Percentiles rank a stretch among this genome's conserved stretches.
Conservation (phyloP, 92 coral and sea anemone species). For the Phenganax marumi region DNA sequence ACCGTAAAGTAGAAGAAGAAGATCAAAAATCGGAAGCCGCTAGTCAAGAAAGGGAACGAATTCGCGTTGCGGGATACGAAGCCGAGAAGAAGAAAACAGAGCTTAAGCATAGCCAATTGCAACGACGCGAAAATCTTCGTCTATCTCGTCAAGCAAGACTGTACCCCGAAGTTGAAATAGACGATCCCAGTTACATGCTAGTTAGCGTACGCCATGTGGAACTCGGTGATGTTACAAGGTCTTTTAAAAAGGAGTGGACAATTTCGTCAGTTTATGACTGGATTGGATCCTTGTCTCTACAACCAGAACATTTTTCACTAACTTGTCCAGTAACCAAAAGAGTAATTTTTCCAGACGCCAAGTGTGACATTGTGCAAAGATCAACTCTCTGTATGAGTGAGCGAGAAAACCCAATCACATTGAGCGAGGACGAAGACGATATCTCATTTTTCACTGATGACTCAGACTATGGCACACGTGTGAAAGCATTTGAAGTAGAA, state of each 20-base stretch:
- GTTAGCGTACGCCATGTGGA: constrained; percentile 48
- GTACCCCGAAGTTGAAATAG: constrained; percentile 36
- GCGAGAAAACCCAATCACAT: constrained; percentile 46
- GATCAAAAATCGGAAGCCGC: constrained; percentile 51
- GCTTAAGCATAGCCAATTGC: constrained; percentile 18
- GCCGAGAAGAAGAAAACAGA: constrained; percentile 14
- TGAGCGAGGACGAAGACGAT: constrained; percentile 44
- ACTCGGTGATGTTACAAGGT: constrained; percentile 54
- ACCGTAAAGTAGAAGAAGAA: constrained; percentile 48
- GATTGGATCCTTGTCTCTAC: constrained; percentile 45
- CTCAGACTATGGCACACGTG: background rate
- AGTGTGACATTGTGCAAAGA: constrained; percentile 6
- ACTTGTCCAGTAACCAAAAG: background rate
- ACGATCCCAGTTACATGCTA: constrained; percentile 28
- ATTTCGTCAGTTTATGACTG: constrained; percentile 57
- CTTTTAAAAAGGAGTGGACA: constrained; percentile 37
- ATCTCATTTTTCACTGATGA: background rate
- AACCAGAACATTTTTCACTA: constrained; percentile 48
- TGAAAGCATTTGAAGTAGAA: background rate
- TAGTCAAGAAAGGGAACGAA: constrained; percentile 48
- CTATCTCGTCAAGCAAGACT: constrained; percentile 43
- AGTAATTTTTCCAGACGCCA: background rate
- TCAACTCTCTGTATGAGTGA: constrained; percentile 47
- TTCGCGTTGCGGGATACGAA: background rate
- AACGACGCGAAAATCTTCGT: constrained; percentile 44